Evolutionary conservation across 1,140 invertebrate species (phyloP), one percentile per base, ranked within the genome.

Genomic region (Muscidifurax raptorellus): DNA sequence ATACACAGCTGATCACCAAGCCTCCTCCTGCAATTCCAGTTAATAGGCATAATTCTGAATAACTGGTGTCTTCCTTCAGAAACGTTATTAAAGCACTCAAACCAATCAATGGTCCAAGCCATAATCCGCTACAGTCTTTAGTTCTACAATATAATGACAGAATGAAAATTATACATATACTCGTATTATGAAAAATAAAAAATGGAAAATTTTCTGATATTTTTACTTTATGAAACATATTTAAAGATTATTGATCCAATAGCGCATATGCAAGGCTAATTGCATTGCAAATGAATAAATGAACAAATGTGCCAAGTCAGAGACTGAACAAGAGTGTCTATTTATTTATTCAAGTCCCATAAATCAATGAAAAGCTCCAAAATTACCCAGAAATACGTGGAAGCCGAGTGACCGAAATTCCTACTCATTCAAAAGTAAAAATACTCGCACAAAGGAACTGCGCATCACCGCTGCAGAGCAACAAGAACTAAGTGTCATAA

Each of bases 101-200:
- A 22, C 94, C 94, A 28, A 94, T 87, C 47, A 95, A 87, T 71
- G 92, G 92, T 47, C 92, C 92, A 52, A 95, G 87, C 94, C 95
- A 95, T 89, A 94, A 87, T 88, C 95, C 95, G 83, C 91, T 87
- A 40, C 90, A 91, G 91, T 91, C 85, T 94, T 92, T 86, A 90
- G 91, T 88, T 93, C 94, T 90, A 81, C 92, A 93, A 87, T 88
- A 36, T 64, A 74, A 80, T 47, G 25, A 32, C 22, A 74, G 15
- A n/a, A 76, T 59, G 18, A 76, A n/a, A 69, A 0, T 30, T 30
- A n/a, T 67, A 6, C n/a, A 6, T 27, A 27, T 27, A 27, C 18
- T n/a, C 44, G 13, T 44, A 32, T 59, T 67, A 81, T 72, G 40
- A 28, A 40, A 30, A 69, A 18, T 71, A 71, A 32, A 30, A 5